phyloP scores from a whole-genome alignment of 92 coral and sea anemone species.

The Epizoanthus illoricatus region DNA sequence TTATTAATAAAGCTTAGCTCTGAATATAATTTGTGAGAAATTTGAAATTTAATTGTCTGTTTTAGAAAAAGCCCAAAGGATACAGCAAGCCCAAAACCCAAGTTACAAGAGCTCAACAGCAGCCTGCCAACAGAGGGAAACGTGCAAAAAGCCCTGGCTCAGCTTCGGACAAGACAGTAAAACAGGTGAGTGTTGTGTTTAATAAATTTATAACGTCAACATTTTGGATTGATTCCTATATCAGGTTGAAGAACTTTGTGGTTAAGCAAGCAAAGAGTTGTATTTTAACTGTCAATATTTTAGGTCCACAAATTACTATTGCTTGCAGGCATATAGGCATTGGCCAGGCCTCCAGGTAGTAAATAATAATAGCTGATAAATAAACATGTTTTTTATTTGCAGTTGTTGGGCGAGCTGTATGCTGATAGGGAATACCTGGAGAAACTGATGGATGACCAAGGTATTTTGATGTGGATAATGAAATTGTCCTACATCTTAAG shows the following conservation, averaged over 20 bases:
- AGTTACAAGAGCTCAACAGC: conserved; percentile 82
- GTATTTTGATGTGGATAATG: conserved; percentile 33
- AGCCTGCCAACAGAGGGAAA: conserved; percentile 82
- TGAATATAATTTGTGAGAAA: no score
- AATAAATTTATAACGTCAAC: not conserved
- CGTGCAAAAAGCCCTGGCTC: conserved; percentile 68
- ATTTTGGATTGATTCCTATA: no score
- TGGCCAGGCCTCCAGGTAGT: no score
- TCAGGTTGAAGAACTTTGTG: no score
- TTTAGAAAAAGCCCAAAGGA: conserved; percentile 94
- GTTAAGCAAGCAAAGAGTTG: no score
- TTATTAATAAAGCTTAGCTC: not conserved
- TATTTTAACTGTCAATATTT: no score
- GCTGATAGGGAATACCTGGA: conserved; percentile 86
- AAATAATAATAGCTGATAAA: no score
- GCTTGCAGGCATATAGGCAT: no score
- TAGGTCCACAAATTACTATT: no score
- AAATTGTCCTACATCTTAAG: not conserved
- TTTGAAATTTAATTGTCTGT: not conserved
- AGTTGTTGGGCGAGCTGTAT: conserved; percentile 91
- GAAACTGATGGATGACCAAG: conserved; percentile 74
- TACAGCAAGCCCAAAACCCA: conserved; percentile 92
- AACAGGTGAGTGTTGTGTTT: conserved; percentile 55
- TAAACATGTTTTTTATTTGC: conserved; percentile 18
- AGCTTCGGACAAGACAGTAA: conserved; percentile 83